Base-by-base conservation (phyloP, 2,113 vertebrate genomes). In the Gila orcuttii region DNA sequence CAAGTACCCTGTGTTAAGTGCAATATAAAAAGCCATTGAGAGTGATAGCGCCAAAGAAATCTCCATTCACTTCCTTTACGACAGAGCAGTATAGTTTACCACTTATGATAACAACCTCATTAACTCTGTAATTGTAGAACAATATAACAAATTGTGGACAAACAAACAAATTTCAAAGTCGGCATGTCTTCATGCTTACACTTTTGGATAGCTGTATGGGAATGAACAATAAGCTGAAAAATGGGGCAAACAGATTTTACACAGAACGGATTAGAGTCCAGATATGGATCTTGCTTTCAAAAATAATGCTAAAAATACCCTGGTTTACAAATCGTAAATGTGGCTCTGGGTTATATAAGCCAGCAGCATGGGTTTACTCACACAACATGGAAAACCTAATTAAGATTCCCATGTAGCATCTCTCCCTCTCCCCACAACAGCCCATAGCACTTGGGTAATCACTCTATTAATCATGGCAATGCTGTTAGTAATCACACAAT, bases 391-490 rank as follows among this genome's bases (percentile, higher is more conserved):
- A 50, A 71, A 69, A 25, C 68, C 64, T 39, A 75, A 84, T 73
- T 83, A 62, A 75, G 17, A 39, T 76, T 10, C 55, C 25, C 25
- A 82, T 39, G 52, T n/a, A 71, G 47, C 33, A 31, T 60, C 57
- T 86, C 76, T 71, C 52, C 11, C 2, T 64, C 74, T 52, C 79
- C 25, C 33, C 57, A 77, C 76, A 77, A 75, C 36, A 39, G 60
- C 57, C 83, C 68, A 1, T 66, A 69, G 64, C 80, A 69, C 19
- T 50, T 77, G 59, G 55, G 6, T 69, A 82, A 82, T 82, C 45
- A 68, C 85, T 25, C 62, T 50, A 73, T 36, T 88, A 77, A 88
- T 88, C 83, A 84, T 75, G 13, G 42, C 73, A 17, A 50, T 50
- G n/a, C 73, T 75, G 17, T 74, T 36, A 55, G 39, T 79, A 73